A percentile compares a stretch with the other conserved stretches of the same genome.
Evolutionary conservation across 2,888 invertebrate species (phyloP).

Genomic region (Helicoverpa assulta): DNA sequence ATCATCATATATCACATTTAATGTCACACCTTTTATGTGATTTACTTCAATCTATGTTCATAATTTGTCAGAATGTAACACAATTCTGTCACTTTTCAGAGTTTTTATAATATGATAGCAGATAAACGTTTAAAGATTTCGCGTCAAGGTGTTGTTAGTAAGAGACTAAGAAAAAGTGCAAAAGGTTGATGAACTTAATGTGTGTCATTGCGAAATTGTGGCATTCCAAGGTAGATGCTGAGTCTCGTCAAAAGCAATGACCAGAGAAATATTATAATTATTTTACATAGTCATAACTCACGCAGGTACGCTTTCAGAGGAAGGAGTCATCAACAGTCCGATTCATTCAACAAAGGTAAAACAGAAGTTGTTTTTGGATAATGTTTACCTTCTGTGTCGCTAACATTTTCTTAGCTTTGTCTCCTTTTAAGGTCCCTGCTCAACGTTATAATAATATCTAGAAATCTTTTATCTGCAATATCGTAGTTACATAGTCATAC

Average conservation of each 20-base stretch:
- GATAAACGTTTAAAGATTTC: slow-evolving; percentile 22
- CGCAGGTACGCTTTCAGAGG: slow-evolving; percentile 8
- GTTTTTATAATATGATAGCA: slow-evolving; percentile 24
- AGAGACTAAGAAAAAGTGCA: slow-evolving; percentile 33
- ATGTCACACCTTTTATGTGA: slow-evolving; percentile 48
- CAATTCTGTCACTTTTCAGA: slow-evolving; percentile 16
- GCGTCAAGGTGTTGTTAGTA: slow-evolving; percentile 33
- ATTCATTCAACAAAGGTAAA: slow-evolving; percentile 32
- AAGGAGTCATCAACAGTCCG: slow-evolving; percentile 18
- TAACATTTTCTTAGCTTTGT: background rate
- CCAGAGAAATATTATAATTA: slow-evolving; percentile 39
- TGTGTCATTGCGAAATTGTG: slow-evolving; percentile 52
- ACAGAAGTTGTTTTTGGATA: slow-evolving; percentile 20
- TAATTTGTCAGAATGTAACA: slow-evolving; percentile 33
- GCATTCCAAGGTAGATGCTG: slow-evolving; percentile 50
- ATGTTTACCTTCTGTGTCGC: slow-evolving; percentile 23
- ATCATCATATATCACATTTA: slow-evolving; percentile 41
- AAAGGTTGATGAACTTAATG: slow-evolving; percentile 57
- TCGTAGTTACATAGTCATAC: background rate
- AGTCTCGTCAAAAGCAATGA: slow-evolving; percentile 48
- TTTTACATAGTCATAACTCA: slow-evolving; percentile 35
- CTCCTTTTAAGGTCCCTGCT: background rate
- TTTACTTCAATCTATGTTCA: slow-evolving; percentile 39
- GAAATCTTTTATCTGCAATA: background rate
- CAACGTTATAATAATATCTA: background rate